Evolutionary conservation across 2,113 vertebrate genomes (phyloP).

Genomic region (Periophthalmodon schlosseri): DNA sequence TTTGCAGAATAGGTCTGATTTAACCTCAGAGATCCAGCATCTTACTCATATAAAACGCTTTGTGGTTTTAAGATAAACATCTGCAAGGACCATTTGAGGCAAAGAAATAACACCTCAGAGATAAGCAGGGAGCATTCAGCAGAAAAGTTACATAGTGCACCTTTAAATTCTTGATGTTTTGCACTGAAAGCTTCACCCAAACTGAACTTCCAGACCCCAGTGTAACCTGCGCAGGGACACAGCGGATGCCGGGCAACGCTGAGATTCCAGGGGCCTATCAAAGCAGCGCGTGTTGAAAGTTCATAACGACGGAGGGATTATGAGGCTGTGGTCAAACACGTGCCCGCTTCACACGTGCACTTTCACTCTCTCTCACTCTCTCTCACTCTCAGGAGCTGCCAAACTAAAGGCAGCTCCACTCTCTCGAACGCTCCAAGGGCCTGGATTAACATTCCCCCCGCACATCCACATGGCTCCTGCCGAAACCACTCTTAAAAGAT

Average conservation of each 20-base stretch:
- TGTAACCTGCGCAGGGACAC: background rate
- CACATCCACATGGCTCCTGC: constrained; percentile 4
- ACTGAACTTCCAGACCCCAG: background rate
- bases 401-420: constrained; percentile 15
- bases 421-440: constrained; percentile 4
- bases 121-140: background rate
- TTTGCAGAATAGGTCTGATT: too few species aligned
- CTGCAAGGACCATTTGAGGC: too few species aligned
- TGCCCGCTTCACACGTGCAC: background rate
- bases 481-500: background rate
- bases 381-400: constrained; percentile 11
- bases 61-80: too few species aligned
- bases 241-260: constrained; percentile 4
- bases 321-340: constrained; percentile 8
- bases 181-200: background rate
- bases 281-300: constrained; percentile 38
- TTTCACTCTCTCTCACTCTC: constrained; percentile 3
- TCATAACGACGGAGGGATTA: constrained; percentile 33
- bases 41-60: background rate
- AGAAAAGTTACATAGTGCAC: background rate
- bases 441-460: constrained; percentile 40
- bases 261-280: constrained; percentile 26
- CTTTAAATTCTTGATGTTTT: background rate
- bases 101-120: too few species aligned
- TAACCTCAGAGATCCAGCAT: background rate